Base-by-base conservation (phyloP, 2,113 vertebrate species). In the Falcunculus frontatus region DNA sequence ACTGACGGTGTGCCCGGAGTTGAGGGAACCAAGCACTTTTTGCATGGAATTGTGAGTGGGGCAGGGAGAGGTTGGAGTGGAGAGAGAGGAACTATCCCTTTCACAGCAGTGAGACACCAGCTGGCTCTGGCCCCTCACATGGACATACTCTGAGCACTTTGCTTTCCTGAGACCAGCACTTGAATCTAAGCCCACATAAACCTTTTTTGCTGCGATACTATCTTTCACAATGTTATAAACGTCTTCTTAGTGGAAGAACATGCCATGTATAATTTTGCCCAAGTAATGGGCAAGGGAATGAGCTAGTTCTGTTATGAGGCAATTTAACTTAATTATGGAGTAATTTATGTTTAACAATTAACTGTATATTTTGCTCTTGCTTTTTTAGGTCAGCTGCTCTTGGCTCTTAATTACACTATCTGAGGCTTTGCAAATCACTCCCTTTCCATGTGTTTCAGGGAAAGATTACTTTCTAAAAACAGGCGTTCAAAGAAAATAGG, bases 381-480 rank as follows among this genome's bases (percentile, higher is more conserved):
- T 95, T 67, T 81, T 89, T 85, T 47, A 63, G 67, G 93, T 92
- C 57, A 50, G 46, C 35, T 32, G 41, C 65, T 68, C 32, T 77
- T 78, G 62, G 81, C 44, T 93, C 41, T 85, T 93, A 91, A 84
- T 89, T 85, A 57, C 19, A 41, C 59, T 88, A 49, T 74, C 82
- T 67, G 76, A 92, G 42, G 73, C 57, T 52, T 89, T 94, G 80
- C 73, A 89, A 86, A 80, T 91, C 85, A 84, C 49, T 95, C 89
- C 41, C 32, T 90, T 91, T 82, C 78, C 79, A 39, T 29, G 26
- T 76, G 44, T 74, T 52, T 84, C 47, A 47, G 41, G 68, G 59
- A 92, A 92, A 73, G 55, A 70, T 88, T 89, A 77, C 73, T 93
- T 94, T 95, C 93, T 95, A 56, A 59, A 80, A 69, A 63, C 42